Base-by-base conservation (phyloP, 2,888 invertebrate species). In the Phasia obesa region DNA sequence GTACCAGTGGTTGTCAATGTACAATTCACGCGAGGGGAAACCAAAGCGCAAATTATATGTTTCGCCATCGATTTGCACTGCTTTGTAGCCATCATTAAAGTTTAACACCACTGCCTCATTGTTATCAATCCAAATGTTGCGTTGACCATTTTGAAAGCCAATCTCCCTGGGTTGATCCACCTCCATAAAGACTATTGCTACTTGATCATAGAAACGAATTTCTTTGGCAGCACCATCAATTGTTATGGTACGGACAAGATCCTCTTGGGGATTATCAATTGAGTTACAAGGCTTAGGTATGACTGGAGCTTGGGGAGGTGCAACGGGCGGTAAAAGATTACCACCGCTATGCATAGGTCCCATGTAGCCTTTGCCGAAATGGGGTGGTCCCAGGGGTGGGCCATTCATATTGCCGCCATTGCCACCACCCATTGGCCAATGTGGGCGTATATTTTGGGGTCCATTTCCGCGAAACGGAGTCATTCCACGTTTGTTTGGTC, bases 21-120 rank as follows among this genome's bases (percentile, higher is more conserved):
- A 97, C 42, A 99, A 92, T 88, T 99, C 98, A 70, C 98, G 93
- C 0, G 98, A 97, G 0, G 98, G 98, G 13, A 97, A 97, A 17
- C 99, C 99, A 86, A 98, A 95, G 86, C 96, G 94, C 44, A 99
- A 95, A 82, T 95, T 94, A 89, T 96, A 95, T 4, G 93, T 92
- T 88, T 94, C 93, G 4, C 96, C 95, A 86, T 95, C 95, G 27
- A 96, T 93, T 69, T 93, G 93, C 11, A 96, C 93, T 85, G 95
- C 94, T 86, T 94, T 94, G 88, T 95, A 96, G 2, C 93, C 93
- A 80, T 95, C 95, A 85, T 96, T 95, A 55, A 94, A 94, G 31
- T 90, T 90, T 23, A 95, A 87, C 0, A 94, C 92, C 65, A 95
- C 93, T 0, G 94, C 93, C 80, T 96, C 95, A 77, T 94, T 94